Evolutionary conservation across 2,113 vertebrate species (phyloP), one percentile per base, ranked within the genome.

Genomic region (Pteropus alecto): DNA sequence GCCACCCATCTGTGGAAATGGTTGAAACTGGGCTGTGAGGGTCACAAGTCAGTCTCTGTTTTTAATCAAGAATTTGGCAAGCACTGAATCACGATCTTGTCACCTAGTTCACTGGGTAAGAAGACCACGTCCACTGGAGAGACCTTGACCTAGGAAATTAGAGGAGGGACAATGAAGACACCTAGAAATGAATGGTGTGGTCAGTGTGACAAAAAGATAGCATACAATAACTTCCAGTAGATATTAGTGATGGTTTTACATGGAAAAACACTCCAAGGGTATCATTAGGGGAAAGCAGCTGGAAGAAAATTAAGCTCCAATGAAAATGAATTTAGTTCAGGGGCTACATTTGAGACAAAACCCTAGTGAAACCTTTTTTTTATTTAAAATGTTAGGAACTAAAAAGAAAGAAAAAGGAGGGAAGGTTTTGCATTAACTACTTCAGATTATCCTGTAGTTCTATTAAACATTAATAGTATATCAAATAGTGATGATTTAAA

Each of bases 321-420:
- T n/a, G 43, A 82, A 88, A 96, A 86, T 60, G 71, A 35, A 43
- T n/a, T 89, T 88, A 89, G 61, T 95, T 79, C 67, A 68, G 19
- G 26, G 92, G 48, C 14, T 43, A 48, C 16, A 33, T 65, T 82
- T 76, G 28, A 84, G 15, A 38, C 54, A 87, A 76, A 89, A 91
- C 14, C 43, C 14, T 79, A 35, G 48, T 63, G 26, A 96, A 70
- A 46, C 58, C 56, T 5, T 74, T 87, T 74, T 78, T 79, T 79
- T 28, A 92, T 84, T 90, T 87, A 65, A 94, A 94, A 87, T 30
- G 14, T 67, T 83, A 79, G 38, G 1, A 46, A 48, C 46, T 18
- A 79, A 74, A 79, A 61, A 51, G 38, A 18, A 51, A 68, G 33
- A 11, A 38, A 38, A 54, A 61, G 9, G 9, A 22, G 13, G 33